Percentiles rank a stretch among this genome's conserved stretches.
These are phyloP conservation scores for Pelobates cultripes DNA, from an alignment of 2,797 vertebrate species.

Conservation along the genomic window DNA sequence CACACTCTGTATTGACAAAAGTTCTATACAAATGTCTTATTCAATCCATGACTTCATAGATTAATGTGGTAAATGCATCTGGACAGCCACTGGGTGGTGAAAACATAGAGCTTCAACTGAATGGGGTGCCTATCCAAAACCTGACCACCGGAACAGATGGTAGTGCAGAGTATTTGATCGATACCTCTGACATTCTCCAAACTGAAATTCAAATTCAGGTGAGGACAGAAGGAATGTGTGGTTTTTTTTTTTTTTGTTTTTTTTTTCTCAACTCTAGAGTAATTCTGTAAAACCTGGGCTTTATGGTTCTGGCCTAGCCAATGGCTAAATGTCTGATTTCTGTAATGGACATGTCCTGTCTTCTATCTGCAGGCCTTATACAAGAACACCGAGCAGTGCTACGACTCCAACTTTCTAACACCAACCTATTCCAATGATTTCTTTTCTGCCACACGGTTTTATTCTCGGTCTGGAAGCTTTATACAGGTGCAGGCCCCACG, in stretches of 20 bases:
- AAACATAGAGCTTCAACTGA: not conserved
- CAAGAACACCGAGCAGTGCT: constrained; percentile 19
- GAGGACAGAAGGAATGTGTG: not conserved
- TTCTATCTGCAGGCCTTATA: constrained; percentile 21
- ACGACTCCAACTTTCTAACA: constrained; percentile 9
- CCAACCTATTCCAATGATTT: constrained; percentile 24
- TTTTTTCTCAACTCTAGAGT: too few relatives aligned
- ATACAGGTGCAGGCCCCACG: not conserved
- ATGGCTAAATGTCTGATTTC: too few relatives aligned
- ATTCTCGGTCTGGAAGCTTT: constrained; percentile 20
- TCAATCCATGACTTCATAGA: not conserved
- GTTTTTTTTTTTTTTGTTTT: too few relatives aligned
- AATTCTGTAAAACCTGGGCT: too few relatives aligned
- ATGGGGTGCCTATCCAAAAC: not conserved
- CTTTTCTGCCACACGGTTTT: not conserved
- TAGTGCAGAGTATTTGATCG: not conserved
- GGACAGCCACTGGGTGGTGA: not conserved
- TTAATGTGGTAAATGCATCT: not conserved
- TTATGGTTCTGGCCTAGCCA: too few relatives aligned
- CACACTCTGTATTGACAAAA: too few relatives aligned
- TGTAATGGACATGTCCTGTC: not conserved
- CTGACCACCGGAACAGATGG: constrained; percentile 28
- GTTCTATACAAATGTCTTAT: not conserved
- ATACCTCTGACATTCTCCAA: not conserved
- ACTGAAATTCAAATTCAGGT: constrained; percentile 10